A percentile compares a stretch with the other conserved stretches of the same genome.
These are phyloP conservation scores for Nannoperca obscura DNA, from an alignment of 2,797 vertebrate species.

Conservation along the genomic window DNA sequence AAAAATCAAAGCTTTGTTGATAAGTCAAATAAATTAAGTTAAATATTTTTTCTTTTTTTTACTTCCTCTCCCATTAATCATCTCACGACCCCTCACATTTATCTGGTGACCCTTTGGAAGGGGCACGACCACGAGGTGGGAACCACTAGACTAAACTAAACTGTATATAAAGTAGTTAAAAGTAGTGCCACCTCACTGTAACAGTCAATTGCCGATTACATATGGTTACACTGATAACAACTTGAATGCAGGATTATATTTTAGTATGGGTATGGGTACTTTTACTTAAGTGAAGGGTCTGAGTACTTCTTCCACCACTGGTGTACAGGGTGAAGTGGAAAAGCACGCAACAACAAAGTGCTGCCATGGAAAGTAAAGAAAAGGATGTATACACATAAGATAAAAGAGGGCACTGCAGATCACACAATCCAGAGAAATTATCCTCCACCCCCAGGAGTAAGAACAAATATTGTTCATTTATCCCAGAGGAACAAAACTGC, in stretches of 20 bases:
- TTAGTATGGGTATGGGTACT: background rate
- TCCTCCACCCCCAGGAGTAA: background rate
- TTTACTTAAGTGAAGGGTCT: background rate
- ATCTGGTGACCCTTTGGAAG: background rate
- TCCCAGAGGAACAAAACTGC: background rate
- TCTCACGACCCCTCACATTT: background rate
- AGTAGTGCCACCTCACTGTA: background rate
- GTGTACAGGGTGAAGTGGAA: background rate
- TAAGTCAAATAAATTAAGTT: background rate
- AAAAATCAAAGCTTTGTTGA: background rate
- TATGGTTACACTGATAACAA: background rate
- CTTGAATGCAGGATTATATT: background rate
- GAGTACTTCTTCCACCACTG: background rate
- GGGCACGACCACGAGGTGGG: background rate
- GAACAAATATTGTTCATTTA: slow-evolving; percentile 3
- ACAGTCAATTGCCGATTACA: background rate
- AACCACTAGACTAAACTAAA: background rate
- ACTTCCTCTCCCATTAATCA: background rate
- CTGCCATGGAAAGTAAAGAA: background rate
- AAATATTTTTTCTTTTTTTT: background rate
- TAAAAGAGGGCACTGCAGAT: background rate
- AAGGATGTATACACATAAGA: background rate
- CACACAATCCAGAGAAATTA: background rate
- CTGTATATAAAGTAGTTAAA: background rate
- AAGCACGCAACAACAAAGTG: background rate